Conservation (phyloP, 2,113 vertebrate species). For the Tragelaphus strepsiceros region DNA sequence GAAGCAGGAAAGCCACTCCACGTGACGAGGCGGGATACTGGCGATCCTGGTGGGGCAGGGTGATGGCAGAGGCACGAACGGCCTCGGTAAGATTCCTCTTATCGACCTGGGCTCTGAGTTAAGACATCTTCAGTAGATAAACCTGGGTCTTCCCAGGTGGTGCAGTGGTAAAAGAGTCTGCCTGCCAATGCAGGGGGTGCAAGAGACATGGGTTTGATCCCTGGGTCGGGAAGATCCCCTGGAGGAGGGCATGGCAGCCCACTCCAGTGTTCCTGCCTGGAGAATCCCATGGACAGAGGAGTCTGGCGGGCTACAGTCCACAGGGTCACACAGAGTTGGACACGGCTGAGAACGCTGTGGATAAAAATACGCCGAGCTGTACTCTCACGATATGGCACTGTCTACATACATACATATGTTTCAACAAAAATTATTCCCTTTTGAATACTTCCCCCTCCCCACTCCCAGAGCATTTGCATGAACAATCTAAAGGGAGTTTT, state of each 20-base stretch:
- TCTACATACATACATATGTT: no score
- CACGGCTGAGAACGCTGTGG: background rate
- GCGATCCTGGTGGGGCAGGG: background rate
- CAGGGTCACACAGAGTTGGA: background rate
- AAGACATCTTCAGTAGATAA: background rate
- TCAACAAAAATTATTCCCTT: background rate
- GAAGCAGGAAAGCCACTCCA: background rate
- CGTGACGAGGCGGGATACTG: background rate
- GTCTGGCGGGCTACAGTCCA: background rate
- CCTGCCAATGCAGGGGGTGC: background rate
- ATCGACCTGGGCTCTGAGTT: background rate
- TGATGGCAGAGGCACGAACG: background rate
- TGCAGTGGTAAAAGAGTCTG: fast-evolving
- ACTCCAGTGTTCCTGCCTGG: background rate
- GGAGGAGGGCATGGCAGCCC: background rate
- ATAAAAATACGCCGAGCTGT: background rate
- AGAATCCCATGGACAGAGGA: background rate
- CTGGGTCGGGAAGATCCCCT: background rate
- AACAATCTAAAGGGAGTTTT: background rate
- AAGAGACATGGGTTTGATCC: fast-evolving
- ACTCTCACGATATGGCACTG: fast-evolving
- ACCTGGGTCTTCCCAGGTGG: background rate
- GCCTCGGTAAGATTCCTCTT: background rate
- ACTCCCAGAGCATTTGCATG: background rate
- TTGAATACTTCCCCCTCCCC: background rate